Conservation (phyloP, 2,888 invertebrate genomes). For the Papilio protenor region DNA sequence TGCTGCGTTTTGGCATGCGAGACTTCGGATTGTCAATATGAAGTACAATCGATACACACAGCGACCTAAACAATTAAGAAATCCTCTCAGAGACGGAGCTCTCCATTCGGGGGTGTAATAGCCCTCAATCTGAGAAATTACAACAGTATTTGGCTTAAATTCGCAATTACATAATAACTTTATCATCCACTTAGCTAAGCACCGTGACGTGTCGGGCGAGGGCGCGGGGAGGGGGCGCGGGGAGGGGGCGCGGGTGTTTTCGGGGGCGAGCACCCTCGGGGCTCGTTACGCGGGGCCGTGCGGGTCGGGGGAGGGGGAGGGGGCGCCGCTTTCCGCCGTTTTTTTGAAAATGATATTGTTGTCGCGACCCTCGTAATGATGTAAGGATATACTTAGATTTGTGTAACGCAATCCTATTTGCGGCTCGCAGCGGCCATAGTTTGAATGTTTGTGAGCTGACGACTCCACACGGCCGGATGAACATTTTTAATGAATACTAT, state of each 20-base stretch:
- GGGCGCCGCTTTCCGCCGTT: constrained; percentile 51
- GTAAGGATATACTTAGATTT: constrained; percentile 57
- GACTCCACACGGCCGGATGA: neutral
- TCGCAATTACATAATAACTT: constrained; percentile 50
- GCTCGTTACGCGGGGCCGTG: constrained; percentile 54
- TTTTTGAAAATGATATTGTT: constrained; percentile 72
- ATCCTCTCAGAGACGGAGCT: neutral
- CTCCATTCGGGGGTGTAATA: constrained; percentile 12
- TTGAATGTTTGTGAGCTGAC: constrained; percentile 48
- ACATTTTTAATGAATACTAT: constrained; percentile 19
- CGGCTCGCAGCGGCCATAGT: constrained; percentile 43
- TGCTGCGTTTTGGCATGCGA: neutral
- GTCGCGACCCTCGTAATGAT: constrained; percentile 56
- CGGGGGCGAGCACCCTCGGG: constrained; percentile 49
- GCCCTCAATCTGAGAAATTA: constrained; percentile 40
- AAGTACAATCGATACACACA: neutral
- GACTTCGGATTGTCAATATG: neutral
- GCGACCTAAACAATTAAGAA: neutral
- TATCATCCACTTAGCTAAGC: constrained; percentile 62
- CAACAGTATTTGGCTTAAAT: constrained; percentile 43
- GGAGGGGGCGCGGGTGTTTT: constrained; percentile 45
- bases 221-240: constrained; percentile 37
- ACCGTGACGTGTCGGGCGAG: constrained; percentile 52
- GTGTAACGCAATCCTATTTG: constrained; percentile 53
- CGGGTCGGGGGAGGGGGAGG: constrained; percentile 43